These are phyloP conservation scores for Philantomba maxwellii DNA, from an alignment of 2,113 vertebrate species.

Conservation along the genomic window DNA sequence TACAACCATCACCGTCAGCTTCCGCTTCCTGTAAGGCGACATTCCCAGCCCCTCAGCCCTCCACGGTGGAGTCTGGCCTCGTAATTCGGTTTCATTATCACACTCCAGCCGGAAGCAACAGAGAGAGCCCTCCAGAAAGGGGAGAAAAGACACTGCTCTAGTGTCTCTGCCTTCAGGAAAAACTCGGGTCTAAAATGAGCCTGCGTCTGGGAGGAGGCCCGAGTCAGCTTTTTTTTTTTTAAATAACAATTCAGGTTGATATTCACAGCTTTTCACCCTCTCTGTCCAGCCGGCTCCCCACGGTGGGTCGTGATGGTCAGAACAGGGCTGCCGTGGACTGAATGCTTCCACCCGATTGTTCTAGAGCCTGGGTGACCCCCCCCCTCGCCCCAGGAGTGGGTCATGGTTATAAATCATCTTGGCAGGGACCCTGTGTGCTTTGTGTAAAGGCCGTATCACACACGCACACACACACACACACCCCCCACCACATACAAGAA, in stretches of 20 bases:
- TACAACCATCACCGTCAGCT: fast-evolving
- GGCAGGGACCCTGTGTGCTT: fast-evolving
- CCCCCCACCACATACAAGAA: background rate
- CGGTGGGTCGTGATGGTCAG: fast-evolving
- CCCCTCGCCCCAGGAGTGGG: fast-evolving
- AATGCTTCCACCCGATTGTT: fast-evolving
- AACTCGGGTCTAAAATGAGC: background rate
- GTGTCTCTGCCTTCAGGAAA: background rate
- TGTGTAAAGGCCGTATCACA: background rate
- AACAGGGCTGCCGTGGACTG: fast-evolving
- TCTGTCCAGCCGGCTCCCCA: background rate
- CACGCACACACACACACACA: background rate
- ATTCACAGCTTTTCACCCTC: background rate
- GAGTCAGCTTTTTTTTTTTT: background rate
- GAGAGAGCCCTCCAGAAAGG: background rate
- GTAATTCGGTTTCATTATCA: background rate
- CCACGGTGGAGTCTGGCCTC: background rate
- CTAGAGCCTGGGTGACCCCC: background rate
- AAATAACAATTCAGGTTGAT: background rate
- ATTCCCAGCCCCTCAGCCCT: background rate
- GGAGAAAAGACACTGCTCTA: background rate
- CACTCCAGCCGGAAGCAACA: fast-evolving
- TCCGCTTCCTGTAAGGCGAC: background rate
- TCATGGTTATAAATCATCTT: background rate
- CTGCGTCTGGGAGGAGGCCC: background rate